Evolutionary conservation across 2,797 vertebrate species (phyloP).

Genomic region (Mareca strepera): DNA sequence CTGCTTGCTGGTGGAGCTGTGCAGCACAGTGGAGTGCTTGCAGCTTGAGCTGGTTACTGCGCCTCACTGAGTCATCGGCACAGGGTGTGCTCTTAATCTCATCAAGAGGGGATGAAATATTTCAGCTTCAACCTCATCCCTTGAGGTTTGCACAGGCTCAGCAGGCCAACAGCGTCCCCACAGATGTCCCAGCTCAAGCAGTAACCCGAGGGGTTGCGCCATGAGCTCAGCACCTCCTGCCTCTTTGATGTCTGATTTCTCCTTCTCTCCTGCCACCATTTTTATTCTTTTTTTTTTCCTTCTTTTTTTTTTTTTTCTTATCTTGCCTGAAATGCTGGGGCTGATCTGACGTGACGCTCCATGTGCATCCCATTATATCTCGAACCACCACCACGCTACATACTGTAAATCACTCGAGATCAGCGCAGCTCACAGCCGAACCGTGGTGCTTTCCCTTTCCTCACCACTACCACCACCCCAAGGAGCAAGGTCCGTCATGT

Average conservation of each 20-base stretch:
- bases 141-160: neutral
- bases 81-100: neutral
- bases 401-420: neutral
- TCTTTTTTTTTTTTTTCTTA: too few relatives aligned
- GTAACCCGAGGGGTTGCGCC: neutral
- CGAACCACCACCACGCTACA: fast-evolving
- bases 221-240: neutral
- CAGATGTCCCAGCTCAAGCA: fast-evolving
- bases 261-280: neutral
- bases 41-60: neutral
- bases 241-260: neutral
- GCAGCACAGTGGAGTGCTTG: neutral
- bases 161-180: neutral
- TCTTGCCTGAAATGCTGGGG: neutral
- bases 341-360: fast-evolving
- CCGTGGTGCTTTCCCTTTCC: neutral
- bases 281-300: too few relatives aligned
- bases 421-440: neutral
- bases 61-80: neutral
- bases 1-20: neutral
- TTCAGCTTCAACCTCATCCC: neutral
- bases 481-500: neutral
- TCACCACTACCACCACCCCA: neutral
- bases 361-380: neutral
- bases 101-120: neutral